phyloP scores from a whole-genome alignment of 2,888 invertebrate species.

The Athalia circularis region DNA sequence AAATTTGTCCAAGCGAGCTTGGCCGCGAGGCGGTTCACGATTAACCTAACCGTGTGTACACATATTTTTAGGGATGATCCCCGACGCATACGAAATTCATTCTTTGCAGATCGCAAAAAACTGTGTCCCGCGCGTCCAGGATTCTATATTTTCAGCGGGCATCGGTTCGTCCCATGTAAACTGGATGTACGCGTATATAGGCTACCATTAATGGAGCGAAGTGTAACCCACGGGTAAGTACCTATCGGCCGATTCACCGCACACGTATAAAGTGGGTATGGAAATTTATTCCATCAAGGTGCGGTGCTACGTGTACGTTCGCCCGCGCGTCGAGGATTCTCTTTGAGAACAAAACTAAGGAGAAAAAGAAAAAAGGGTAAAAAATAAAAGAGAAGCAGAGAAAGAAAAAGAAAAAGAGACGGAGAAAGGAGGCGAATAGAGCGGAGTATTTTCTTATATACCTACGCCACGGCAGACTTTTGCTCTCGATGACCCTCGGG shows the following conservation, averaged over 20 bases:
- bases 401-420: background rate
- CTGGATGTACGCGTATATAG: too few relatives aligned
- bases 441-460: background rate
- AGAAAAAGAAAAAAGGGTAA: background rate
- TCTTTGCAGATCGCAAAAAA: too few relatives aligned
- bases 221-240: background rate
- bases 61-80: too few relatives aligned
- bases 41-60: too few relatives aligned
- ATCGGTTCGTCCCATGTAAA: too few relatives aligned
- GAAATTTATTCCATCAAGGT: constrained; percentile 70
- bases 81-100: too few relatives aligned
- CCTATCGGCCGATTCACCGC: background rate
- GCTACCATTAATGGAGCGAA: too few relatives aligned
- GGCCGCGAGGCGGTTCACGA: too few relatives aligned
- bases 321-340: constrained; percentile 5
- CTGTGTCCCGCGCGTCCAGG: too few relatives aligned
- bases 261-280: constrained; percentile 57
- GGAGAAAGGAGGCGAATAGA: background rate
- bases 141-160: too few relatives aligned
- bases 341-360: background rate
- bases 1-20: too few relatives aligned
- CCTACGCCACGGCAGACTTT: background rate
- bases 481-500: constrained; percentile 9
- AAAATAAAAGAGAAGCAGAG: background rate
- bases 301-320: constrained; percentile 63